Percentiles rank a stretch among this genome's conserved stretches.
These are phyloP conservation scores for Anthoscopus minutus DNA, from an alignment of 2,113 vertebrate species.

Conservation along the genomic window DNA sequence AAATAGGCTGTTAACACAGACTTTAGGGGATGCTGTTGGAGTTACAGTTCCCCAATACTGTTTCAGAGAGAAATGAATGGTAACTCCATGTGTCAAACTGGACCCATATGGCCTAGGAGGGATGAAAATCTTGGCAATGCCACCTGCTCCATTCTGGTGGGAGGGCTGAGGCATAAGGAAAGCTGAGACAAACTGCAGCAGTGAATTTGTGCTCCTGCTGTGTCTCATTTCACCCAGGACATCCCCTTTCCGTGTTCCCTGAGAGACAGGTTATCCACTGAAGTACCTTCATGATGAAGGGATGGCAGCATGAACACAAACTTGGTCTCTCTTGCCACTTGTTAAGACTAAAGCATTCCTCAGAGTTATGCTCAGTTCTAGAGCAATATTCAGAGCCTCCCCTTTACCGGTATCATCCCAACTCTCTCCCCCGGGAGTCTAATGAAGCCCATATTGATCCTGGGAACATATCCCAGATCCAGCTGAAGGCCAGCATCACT, in stretches of 20 bases:
- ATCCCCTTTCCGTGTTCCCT: not conserved
- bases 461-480: not conserved
- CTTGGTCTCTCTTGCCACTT: not conserved
- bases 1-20: not conserved
- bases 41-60: not conserved
- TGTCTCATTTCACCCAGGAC: not conserved
- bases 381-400: not conserved
- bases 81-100: not conserved
- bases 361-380: not conserved
- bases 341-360: not conserved
- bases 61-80: not conserved
- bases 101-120: not conserved
- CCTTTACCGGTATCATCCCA: not conserved
- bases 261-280: not conserved
- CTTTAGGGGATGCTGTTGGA: not conserved
- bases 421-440: not conserved
- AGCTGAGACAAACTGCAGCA: not conserved
- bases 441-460: not conserved
- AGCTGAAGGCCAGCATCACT: not conserved
- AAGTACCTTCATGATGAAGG: not conserved
- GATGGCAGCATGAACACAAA: not conserved
- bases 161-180: not conserved
- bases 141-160: not conserved
- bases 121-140: not conserved
- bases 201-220: not conserved